Evolutionary conservation across 2,797 vertebrate genomes (phyloP).

Genomic region (Cheracebus regulus): DNA sequence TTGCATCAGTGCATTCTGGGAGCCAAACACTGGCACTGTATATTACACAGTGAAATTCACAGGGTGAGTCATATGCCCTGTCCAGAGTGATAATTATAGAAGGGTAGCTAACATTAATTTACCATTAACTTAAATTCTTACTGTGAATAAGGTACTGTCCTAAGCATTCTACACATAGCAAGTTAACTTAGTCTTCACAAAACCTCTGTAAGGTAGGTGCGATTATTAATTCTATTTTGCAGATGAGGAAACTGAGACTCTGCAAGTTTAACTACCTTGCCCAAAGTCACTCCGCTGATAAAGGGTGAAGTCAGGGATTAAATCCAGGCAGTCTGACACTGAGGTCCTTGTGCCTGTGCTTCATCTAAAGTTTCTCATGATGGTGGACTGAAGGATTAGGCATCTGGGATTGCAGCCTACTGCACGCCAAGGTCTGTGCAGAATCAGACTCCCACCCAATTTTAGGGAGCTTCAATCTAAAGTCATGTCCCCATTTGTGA

Average conservation of each 20-base stretch:
- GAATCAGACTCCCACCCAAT: background rate
- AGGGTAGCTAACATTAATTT: background rate
- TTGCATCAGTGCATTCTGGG: background rate
- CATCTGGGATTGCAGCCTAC: background rate
- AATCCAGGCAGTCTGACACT: background rate
- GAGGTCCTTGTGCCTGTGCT: background rate
- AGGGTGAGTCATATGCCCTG: background rate
- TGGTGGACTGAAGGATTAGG: rapidly evolving
- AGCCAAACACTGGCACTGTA: background rate
- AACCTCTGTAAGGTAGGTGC: background rate
- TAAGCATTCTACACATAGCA: background rate
- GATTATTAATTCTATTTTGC: background rate
- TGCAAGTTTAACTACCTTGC: background rate
- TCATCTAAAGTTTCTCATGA: background rate
- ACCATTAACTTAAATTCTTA: background rate
- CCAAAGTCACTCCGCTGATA: background rate
- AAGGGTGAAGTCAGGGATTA: background rate
- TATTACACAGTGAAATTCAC: background rate
- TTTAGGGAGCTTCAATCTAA: background rate
- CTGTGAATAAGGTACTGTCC: background rate
- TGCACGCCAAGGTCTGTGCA: background rate
- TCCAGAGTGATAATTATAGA: background rate
- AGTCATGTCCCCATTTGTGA: background rate
- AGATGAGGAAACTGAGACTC: background rate
- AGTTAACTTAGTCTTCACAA: background rate